Evolutionary conservation across 2,888 invertebrate species (phyloP).

Genomic region (Heliothis peltigera): DNA sequence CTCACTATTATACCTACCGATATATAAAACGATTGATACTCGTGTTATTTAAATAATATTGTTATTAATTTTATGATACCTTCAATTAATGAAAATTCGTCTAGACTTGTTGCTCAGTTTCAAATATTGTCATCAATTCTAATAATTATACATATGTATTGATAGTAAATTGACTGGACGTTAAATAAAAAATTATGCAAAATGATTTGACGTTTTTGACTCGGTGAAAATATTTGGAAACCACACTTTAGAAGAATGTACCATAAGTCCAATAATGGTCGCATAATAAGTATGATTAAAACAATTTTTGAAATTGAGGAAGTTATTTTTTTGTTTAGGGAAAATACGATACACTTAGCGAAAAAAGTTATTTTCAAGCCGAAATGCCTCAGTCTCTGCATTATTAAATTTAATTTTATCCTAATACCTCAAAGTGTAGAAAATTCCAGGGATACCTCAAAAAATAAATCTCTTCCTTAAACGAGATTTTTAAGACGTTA

Average conservation of each 20-base stretch:
- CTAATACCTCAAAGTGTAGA: conserved; percentile 48
- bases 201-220: too few species aligned
- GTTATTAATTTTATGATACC: background rate
- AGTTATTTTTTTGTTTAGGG: conserved; percentile 5
- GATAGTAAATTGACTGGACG: too few species aligned
- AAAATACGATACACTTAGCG: conserved; percentile 13
- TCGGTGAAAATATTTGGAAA: too few species aligned
- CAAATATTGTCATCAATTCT: too few species aligned
- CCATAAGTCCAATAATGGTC: background rate
- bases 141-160: too few species aligned
- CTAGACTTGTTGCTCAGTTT: background rate
- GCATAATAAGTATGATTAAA: background rate
- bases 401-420: conserved; percentile 48
- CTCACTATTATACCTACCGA: background rate
- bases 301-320: background rate
- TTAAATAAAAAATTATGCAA: too few species aligned
- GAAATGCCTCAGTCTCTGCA: conserved; percentile 37
- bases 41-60: conserved; percentile 8
- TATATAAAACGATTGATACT: background rate
- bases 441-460: conserved; percentile 38
- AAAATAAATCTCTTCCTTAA: conserved; percentile 40
- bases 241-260: too few species aligned
- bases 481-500: conserved; percentile 44
- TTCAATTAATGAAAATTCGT: background rate
- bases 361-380: conserved; percentile 25